These are phyloP conservation scores for Cryptosula pallasiana DNA, from an alignment of 2,888 invertebrate genomes.

Conservation along the genomic window DNA sequence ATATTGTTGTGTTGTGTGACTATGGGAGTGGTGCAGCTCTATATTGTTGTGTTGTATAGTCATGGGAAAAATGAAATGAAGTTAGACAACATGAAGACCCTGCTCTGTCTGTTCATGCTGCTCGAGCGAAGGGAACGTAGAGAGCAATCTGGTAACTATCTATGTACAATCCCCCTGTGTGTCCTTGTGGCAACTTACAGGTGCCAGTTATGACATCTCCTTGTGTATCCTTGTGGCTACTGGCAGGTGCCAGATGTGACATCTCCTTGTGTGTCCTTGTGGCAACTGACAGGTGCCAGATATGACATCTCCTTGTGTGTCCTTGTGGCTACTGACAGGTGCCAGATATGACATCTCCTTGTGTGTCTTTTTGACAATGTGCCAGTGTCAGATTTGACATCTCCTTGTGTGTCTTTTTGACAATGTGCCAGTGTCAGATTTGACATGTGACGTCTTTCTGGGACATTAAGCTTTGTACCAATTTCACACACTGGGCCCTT, in stretches of 20 bases:
- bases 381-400: not conserved
- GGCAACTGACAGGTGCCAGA: not conserved
- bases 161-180: not conserved
- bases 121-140: slow-evolving; percentile 13
- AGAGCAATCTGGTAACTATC: not conserved
- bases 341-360: not conserved
- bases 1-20: no score
- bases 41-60: no score
- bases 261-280: not conserved
- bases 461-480: no score
- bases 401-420: no score
- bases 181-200: not conserved
- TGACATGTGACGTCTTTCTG: not conserved
- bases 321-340: no score
- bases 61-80: not conserved
- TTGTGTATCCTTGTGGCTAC: no score
- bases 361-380: not conserved
- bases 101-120: not conserved
- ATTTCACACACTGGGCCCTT: no score
- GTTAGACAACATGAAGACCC: not conserved
- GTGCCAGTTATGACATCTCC: no score
- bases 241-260: no score
- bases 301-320: no score
- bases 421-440: no score
- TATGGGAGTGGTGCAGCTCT: no score